Conservation (phyloP, 1,140 invertebrate species). For the Drosophila pectinifera region DNA sequence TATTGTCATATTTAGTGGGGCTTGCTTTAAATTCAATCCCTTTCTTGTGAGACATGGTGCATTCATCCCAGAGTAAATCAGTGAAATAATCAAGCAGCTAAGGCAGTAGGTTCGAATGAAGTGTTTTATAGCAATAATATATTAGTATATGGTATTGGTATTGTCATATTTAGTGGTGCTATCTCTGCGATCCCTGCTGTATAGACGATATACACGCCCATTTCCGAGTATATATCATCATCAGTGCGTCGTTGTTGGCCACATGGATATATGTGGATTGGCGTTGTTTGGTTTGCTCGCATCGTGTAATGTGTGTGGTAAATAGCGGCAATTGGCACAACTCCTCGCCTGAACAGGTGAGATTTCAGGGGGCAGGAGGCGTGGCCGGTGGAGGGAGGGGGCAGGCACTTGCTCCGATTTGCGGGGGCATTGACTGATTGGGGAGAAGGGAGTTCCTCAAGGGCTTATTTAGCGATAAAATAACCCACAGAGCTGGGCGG, state of each 20-base stretch:
- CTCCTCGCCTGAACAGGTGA: conserved; percentile 19
- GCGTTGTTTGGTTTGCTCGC: conserved; percentile 68
- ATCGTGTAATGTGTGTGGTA: conserved; percentile 76
- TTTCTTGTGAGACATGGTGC: too few species aligned
- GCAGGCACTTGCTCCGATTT: background rate
- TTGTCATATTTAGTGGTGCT: background rate
- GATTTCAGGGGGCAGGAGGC: conserved; percentile 4
- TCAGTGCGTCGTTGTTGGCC: conserved; percentile 34
- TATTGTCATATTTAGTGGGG: too few species aligned
- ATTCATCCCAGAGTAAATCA: too few species aligned
- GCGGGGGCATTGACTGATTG: conserved; percentile 56
- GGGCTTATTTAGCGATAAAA: background rate
- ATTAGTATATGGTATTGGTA: too few species aligned
- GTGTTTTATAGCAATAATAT: too few species aligned
- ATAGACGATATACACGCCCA: conserved; percentile 9
- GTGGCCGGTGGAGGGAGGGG: background rate
- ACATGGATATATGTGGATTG: conserved; percentile 50
- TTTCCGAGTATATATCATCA: conserved; percentile 49
- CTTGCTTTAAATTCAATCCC: too few species aligned
- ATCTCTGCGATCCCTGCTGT: background rate
- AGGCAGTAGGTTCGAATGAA: too few species aligned
- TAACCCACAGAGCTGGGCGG: background rate
- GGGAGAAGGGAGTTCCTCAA: background rate
- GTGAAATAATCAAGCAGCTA: too few species aligned
- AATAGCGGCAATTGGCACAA: conserved; percentile 62